Conservation (phyloP, 2,888 invertebrate genomes). For the Ophion ventricosus region DNA sequence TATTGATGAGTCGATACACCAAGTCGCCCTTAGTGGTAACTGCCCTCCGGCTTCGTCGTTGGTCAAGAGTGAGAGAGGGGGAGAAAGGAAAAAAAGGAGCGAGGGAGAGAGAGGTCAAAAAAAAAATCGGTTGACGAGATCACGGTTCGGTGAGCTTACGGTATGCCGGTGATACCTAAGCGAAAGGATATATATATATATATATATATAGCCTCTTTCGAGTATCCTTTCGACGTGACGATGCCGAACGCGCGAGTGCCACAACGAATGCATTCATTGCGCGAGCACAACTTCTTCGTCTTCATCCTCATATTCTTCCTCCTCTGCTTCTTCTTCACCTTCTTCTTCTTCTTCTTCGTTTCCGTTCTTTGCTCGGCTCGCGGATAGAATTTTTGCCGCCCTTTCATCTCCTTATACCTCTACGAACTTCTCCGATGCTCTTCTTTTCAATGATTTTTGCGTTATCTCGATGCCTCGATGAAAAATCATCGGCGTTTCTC, state of each 20-base stretch:
- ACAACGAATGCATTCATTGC: slow-evolving; percentile 50
- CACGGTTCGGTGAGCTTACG: slow-evolving; percentile 60
- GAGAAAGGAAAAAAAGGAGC: slow-evolving; percentile 10
- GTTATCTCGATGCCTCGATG: slow-evolving; percentile 34
- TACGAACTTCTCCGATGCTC: slow-evolving; percentile 18
- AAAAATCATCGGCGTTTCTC: slow-evolving; percentile 58
- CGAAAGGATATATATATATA: slow-evolving; percentile 30
- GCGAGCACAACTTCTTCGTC: slow-evolving; percentile 24
- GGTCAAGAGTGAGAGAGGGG: background rate
- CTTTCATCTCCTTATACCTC: slow-evolving; percentile 25
- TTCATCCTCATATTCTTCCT: slow-evolving; percentile 45
- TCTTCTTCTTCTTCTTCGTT: slow-evolving; percentile 26
- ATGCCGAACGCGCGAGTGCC: slow-evolving; percentile 53
- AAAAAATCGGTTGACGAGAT: slow-evolving; percentile 65
- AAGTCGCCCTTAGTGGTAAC: slow-evolving; percentile 6
- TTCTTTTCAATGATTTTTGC: slow-evolving; percentile 39
- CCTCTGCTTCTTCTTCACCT: slow-evolving; percentile 44
- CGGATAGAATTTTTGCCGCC: slow-evolving; percentile 27
- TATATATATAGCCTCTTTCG: slow-evolving; percentile 29
- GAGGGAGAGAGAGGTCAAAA: slow-evolving; percentile 32
- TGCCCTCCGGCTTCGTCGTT: background rate
- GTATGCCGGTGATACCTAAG: slow-evolving; percentile 56
- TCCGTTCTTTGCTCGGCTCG: background rate
- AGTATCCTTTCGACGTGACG: slow-evolving; percentile 57
- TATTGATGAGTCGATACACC: background rate